Evolutionary conservation across 2,888 invertebrate species (phyloP).

Genomic region (Idaea dimidiata): DNA sequence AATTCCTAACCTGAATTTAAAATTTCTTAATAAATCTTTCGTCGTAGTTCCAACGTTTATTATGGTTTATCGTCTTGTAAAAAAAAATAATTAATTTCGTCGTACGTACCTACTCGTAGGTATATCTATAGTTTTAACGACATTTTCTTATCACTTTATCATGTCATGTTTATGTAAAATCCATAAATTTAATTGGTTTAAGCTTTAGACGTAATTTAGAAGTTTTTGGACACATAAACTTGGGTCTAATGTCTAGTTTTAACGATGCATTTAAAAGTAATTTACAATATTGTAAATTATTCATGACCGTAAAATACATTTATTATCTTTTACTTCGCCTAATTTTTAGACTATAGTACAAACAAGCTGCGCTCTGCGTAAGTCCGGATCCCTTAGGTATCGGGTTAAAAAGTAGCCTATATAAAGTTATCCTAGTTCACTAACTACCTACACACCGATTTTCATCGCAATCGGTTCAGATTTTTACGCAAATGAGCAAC

Average conservation of each 20-base stretch:
- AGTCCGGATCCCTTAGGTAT: neutral
- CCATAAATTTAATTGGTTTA: slow-evolving; percentile 16
- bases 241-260: neutral
- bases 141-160: slow-evolving; percentile 20
- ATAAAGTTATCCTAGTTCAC: too few species aligned
- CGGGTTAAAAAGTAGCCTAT: too few species aligned
- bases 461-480: neutral
- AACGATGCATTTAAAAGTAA: neutral
- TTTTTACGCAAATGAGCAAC: neutral
- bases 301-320: neutral
- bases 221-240: neutral
- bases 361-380: too few species aligned
- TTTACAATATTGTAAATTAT: slow-evolving; percentile 3
- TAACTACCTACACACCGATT: neutral
- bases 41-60: neutral
- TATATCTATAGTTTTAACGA: slow-evolving; percentile 12
- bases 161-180: slow-evolving; percentile 13
- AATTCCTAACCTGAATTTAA: neutral
- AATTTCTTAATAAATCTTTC: neutral
- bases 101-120: slow-evolving; percentile 5
- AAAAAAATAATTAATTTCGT: slow-evolving; percentile 23
- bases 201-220: neutral
- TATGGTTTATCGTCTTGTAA: slow-evolving; percentile 8
- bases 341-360: neutral
- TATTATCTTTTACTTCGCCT: neutral